phyloP scores from a whole-genome alignment of 2,797 vertebrate species.

The Amazona finschi region DNA sequence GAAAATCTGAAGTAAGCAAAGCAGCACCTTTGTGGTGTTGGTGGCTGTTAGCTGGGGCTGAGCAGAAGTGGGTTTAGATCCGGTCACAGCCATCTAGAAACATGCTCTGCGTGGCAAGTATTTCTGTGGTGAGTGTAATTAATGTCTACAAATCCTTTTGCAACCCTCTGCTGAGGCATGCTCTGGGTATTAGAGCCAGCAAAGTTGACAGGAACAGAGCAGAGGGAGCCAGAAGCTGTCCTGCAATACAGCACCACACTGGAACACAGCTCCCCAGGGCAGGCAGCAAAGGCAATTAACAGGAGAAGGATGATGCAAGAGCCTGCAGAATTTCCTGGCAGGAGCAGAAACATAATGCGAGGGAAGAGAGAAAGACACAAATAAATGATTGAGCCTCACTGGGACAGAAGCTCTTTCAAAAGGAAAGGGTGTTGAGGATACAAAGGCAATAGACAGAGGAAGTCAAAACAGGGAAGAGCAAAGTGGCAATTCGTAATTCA shows the following conservation, averaged over 20 bases:
- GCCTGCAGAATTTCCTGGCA: neutral
- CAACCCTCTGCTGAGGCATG: neutral
- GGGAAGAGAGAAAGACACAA: neutral
- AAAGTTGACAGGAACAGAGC: neutral
- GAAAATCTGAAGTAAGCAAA: neutral
- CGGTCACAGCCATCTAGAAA: neutral
- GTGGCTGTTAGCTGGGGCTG: neutral
- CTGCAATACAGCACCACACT: accelerated
- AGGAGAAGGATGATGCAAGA: neutral
- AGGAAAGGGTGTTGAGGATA: neutral
- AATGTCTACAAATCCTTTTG: neutral
- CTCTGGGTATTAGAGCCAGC: neutral
- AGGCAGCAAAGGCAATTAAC: neutral
- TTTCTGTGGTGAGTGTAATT: neutral
- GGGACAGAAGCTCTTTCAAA: neutral
- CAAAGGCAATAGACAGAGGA: neutral
- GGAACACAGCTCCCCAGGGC: neutral
- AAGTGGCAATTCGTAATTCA: neutral
- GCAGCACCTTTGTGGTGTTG: neutral
- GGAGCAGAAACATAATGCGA: neutral
- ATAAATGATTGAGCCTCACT: neutral
- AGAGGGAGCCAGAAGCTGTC: neutral
- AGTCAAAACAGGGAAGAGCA: neutral
- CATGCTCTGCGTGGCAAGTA: neutral
- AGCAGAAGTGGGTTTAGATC: neutral